Percentiles rank a stretch among this genome's conserved stretches.
These are phyloP conservation scores for Tupaia chinensis DNA, from an alignment of 2,113 vertebrate genomes.

Conservation along the genomic window DNA sequence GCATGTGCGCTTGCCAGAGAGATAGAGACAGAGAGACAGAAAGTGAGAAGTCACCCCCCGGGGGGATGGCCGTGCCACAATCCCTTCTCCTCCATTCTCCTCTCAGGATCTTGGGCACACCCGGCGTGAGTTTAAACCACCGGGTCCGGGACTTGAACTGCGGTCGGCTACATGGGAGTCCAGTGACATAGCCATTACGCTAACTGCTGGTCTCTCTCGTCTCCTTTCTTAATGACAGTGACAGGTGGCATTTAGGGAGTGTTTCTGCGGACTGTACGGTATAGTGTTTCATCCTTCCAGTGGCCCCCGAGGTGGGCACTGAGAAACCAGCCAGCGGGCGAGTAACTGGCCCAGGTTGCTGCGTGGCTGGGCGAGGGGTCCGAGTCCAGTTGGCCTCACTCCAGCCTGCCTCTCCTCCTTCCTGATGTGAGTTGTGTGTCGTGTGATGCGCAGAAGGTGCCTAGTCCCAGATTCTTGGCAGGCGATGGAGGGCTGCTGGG, in stretches of 20 bases:
- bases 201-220: not conserved
- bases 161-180: too few species aligned
- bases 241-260: not conserved
- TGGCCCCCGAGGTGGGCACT: not conserved
- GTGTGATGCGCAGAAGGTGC: not conserved
- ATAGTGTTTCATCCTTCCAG: not conserved
- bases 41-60: too few species aligned
- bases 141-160: too few species aligned
- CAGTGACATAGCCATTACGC: too few species aligned
- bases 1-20: too few species aligned
- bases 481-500: not conserved
- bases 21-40: too few species aligned
- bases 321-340: not conserved
- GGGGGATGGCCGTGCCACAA: too few species aligned
- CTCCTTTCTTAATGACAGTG: not conserved
- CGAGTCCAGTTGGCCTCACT: not conserved
- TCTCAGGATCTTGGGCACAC: too few species aligned
- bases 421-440: not conserved
- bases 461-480: not conserved
- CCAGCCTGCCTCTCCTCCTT: not conserved
- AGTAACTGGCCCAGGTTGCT: not conserved
- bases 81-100: too few species aligned
- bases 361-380: not conserved
- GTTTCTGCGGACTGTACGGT: not conserved
- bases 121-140: too few species aligned